Evolutionary conservation across 2,797 vertebrate genomes (phyloP).

Genomic region (Neomorphus geoffroyi): DNA sequence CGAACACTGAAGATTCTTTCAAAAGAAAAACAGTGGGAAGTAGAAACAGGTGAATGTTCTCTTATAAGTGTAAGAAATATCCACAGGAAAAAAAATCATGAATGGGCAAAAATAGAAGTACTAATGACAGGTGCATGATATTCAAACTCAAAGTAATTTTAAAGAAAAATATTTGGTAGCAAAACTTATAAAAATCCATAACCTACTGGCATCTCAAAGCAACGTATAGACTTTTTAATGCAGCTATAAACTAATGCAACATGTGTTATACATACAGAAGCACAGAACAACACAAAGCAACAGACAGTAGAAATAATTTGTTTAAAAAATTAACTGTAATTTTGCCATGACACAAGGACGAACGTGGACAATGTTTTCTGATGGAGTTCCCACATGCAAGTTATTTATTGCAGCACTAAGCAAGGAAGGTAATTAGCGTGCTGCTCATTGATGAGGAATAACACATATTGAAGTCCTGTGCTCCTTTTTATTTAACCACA

Average conservation of each 20-base stretch:
- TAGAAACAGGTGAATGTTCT: neutral
- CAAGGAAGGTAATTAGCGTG: neutral
- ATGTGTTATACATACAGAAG: neutral
- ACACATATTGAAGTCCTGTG: neutral
- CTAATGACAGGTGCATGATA: neutral
- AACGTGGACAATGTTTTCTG: neutral
- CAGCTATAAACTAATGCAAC: neutral
- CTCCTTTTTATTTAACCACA: neutral
- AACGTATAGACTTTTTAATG: neutral
- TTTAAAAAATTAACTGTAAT: neutral
- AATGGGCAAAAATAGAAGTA: neutral
- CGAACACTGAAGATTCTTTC: slow-evolving; percentile 41
- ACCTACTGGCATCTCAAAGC: neutral
- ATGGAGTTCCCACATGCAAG: neutral
- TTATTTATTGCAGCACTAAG: neutral
- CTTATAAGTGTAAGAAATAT: neutral
- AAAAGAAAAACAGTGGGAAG: neutral
- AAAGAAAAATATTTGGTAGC: neutral
- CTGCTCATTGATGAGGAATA: neutral
- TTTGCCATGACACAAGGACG: neutral
- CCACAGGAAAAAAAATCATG: neutral
- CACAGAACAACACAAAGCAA: neutral
- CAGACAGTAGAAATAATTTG: neutral
- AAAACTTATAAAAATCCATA: neutral
- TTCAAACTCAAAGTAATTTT: neutral